phyloP scores from a whole-genome alignment of 2,888 invertebrate species.

The Andrena haemorrhoa region DNA sequence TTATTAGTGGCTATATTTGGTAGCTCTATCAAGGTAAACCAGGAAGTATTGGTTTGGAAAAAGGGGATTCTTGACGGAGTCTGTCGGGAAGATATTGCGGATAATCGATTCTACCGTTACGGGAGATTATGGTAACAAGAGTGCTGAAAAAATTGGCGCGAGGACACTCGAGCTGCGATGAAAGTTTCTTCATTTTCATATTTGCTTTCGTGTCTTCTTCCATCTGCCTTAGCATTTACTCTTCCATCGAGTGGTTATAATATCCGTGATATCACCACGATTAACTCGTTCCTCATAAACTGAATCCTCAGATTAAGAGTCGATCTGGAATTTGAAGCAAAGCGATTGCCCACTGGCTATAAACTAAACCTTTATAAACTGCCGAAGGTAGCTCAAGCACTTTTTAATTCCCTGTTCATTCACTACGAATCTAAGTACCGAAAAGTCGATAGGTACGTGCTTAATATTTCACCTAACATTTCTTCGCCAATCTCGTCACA shows the following conservation, averaged over 20 bases:
- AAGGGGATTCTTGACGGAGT: constrained; percentile 1
- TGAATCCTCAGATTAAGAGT: too few species aligned
- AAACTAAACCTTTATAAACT: not conserved
- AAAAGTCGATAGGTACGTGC: not conserved
- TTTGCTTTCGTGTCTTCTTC: not conserved
- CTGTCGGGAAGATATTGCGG: constrained; percentile 15
- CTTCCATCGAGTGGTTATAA: too few species aligned
- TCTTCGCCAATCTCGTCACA: not conserved
- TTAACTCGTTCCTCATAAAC: too few species aligned
- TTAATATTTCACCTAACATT: not conserved
- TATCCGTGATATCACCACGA: too few species aligned
- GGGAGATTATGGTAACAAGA: not conserved
- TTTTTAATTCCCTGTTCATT: not conserved
- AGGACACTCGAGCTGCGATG: constrained; percentile 7
- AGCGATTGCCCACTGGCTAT: not conserved
- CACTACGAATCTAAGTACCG: not conserved
- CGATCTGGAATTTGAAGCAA: not conserved
- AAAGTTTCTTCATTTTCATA: not conserved
- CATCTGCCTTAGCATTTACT: too few species aligned
- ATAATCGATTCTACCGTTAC: constrained; percentile 45
- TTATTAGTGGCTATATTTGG: constrained; percentile 32
- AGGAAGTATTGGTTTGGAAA: constrained; percentile 26
- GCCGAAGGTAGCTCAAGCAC: not conserved
- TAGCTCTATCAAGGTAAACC: not conserved
- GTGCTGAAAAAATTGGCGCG: not conserved